Conservation (phyloP, 2,888 invertebrate genomes). For the Brachyptera putata region DNA sequence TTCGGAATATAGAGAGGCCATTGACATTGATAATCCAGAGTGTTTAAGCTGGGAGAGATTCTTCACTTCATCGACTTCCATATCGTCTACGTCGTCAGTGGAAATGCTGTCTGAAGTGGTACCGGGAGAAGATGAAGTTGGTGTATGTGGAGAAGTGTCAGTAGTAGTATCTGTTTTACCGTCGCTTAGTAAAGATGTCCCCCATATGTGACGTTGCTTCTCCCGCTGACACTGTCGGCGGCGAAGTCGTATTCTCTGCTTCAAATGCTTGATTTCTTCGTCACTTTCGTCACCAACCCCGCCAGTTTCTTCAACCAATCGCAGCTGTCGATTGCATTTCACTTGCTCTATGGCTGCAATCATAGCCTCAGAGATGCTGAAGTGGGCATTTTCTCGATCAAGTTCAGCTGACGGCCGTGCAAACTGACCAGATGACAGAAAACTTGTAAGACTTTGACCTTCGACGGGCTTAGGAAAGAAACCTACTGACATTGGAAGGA, state of each 20-base stretch:
- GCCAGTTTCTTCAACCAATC: conserved; percentile 47
- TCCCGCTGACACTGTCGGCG: conserved; percentile 49
- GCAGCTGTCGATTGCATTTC: conserved; percentile 55
- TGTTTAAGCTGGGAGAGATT: conserved; percentile 45
- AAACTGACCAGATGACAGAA: conserved; percentile 67
- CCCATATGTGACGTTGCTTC: conserved; percentile 43
- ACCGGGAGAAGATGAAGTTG: conserved; percentile 49
- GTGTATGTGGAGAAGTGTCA: conserved; percentile 52
- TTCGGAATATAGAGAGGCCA: conserved; percentile 61
- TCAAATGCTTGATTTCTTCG: conserved; percentile 60
- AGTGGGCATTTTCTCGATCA: conserved; percentile 82
- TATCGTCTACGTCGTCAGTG: conserved; percentile 51
- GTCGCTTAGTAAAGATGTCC: conserved; percentile 44
- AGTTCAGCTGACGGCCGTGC: conserved; percentile 68
- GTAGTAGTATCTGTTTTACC: conserved; percentile 51
- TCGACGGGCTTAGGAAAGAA: conserved; percentile 58
- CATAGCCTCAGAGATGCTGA: conserved; percentile 77
- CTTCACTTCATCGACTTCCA: conserved; percentile 49
- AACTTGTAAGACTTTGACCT: conserved; percentile 69
- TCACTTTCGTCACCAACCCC: conserved; percentile 54
- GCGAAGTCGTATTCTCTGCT: conserved; percentile 58
- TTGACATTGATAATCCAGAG: conserved; percentile 54
- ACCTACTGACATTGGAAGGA: conserved; percentile 56
- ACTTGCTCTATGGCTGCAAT: conserved; percentile 75
- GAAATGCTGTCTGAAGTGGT: conserved; percentile 48